Conservation (phyloP, 2,797 vertebrate genomes). For the Novumbra hubbsi region DNA sequence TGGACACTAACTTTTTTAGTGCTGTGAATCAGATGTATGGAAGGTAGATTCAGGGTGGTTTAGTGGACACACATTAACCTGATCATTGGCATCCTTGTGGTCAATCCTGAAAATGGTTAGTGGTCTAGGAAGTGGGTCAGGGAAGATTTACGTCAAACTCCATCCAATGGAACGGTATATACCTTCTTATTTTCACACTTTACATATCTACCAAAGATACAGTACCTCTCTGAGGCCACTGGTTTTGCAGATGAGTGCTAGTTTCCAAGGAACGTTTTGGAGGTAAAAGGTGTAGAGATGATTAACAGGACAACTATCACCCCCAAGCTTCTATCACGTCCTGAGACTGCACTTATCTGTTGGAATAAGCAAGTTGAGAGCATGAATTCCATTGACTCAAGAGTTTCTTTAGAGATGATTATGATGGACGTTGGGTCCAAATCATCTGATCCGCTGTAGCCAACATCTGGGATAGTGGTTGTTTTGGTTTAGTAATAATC, state of each 20-base stretch:
- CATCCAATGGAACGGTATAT: slow-evolving; percentile 4
- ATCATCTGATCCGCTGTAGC: too few relatives aligned
- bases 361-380: background rate
- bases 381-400: background rate
- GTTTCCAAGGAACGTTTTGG: background rate
- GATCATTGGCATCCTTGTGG: background rate
- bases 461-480: too few relatives aligned
- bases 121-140: background rate
- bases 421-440: background rate
- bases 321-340: background rate
- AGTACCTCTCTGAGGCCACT: slow-evolving; percentile 30
- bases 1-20: slow-evolving; percentile 31
- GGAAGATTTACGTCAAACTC: slow-evolving; percentile 51
- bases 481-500: too few relatives aligned
- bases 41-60: slow-evolving; percentile 1
- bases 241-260: background rate
- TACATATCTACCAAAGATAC: slow-evolving; percentile 67
- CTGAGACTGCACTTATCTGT: background rate
- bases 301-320: background rate
- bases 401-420: background rate
- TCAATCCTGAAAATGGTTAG: background rate
- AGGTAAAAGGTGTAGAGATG: background rate
- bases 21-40: slow-evolving; percentile 21
- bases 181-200: slow-evolving; percentile 26
- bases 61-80: background rate